Percentiles rank a stretch among this genome's conserved stretches.
Evolutionary conservation across 1,140 invertebrate species (phyloP).

Genomic region (Pemphigus obesinymphae): DNA sequence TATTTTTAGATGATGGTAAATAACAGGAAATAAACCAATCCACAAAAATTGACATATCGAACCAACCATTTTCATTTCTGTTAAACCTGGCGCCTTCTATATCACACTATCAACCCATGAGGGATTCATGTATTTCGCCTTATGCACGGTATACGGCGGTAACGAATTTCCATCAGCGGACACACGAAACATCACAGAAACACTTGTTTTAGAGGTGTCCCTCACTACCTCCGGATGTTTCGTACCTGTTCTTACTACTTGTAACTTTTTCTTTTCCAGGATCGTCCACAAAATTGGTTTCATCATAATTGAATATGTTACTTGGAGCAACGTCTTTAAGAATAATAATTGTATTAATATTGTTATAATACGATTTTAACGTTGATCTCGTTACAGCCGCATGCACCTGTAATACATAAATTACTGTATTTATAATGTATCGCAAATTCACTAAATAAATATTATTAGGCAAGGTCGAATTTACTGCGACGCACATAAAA

Average conservation of each 20-base stretch:
- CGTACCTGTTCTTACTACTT: conserved; percentile 30
- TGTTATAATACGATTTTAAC: background rate
- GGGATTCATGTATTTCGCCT: conserved; percentile 44
- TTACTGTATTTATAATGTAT: too few relatives aligned
- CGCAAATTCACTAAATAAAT: too few relatives aligned
- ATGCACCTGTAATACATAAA: too few relatives aligned
- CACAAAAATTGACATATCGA: background rate
- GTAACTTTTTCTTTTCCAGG: conserved; percentile 44
- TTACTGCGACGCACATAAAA: too few relatives aligned
- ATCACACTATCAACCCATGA: conserved; percentile 46
- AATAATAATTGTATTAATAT: background rate
- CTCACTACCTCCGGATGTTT: background rate
- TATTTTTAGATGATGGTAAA: background rate
- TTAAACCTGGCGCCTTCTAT: conserved; percentile 44
- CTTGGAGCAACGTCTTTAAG: background rate
- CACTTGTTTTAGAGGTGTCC: conserved; percentile 43
- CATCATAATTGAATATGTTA: conserved; percentile 29
- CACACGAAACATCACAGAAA: conserved; percentile 46
- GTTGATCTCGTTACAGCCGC: background rate
- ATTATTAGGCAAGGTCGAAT: too few relatives aligned
- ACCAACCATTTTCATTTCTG: background rate
- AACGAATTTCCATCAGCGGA: conserved; percentile 43
- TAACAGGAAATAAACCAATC: background rate
- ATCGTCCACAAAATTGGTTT: conserved; percentile 33
- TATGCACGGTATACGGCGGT: conserved; percentile 46